These are phyloP conservation scores for Hoplias malabaricus DNA, from an alignment of 2,113 vertebrate genomes.

Conservation along the genomic window DNA sequence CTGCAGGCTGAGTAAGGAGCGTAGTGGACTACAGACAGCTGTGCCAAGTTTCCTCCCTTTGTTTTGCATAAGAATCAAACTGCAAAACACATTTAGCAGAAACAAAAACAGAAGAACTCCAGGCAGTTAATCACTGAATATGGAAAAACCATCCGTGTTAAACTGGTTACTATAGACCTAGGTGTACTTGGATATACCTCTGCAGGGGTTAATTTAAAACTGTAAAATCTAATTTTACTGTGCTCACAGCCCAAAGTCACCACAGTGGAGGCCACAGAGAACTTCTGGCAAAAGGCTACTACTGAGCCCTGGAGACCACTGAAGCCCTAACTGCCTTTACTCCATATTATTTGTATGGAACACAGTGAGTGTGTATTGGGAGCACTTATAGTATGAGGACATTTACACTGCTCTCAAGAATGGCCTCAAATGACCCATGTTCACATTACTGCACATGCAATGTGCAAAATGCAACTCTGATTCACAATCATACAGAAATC, in stretches of 20 bases:
- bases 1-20: slow-evolving; percentile 24
- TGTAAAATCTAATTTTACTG: not conserved
- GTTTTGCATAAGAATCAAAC: slow-evolving; percentile 33
- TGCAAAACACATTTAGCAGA: slow-evolving; percentile 24
- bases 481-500: not conserved
- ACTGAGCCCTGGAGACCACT: slow-evolving; percentile 11
- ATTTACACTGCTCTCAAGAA: not conserved
- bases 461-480: not conserved
- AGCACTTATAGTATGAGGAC: not conserved
- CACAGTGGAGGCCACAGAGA: not conserved
- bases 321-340: not conserved
- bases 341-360: not conserved
- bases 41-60: slow-evolving; percentile 53
- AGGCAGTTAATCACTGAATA: not conserved
- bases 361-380: not conserved
- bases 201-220: not conserved
- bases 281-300: not conserved
- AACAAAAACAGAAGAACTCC: not conserved
- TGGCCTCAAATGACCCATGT: slow-evolving; percentile 22
- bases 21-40: not conserved
- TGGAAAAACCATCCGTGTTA: not conserved
- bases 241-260: not conserved
- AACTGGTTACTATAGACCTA: not conserved
- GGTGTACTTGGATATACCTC: not conserved
- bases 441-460: not conserved